These are phyloP conservation scores for Progne subis DNA, from an alignment of 2,113 vertebrate genomes.

Conservation along the genomic window DNA sequence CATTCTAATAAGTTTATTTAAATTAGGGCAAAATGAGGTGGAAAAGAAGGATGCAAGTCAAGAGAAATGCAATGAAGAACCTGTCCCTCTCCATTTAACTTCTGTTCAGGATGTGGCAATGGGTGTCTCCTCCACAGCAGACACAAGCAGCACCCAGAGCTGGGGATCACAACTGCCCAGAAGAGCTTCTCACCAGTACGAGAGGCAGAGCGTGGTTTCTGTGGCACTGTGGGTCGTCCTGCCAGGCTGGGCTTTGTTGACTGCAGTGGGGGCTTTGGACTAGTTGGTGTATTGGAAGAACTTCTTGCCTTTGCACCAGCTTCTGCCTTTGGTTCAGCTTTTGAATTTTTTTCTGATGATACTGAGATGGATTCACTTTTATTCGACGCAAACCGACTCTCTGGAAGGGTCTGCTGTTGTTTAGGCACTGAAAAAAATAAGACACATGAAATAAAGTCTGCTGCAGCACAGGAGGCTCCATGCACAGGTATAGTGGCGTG, in stretches of 20 bases:
- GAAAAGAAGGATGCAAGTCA: neutral
- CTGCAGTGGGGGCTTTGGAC: constrained; percentile 85
- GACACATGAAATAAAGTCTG: neutral
- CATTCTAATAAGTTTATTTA: neutral
- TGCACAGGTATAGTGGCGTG: neutral
- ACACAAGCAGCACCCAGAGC: neutral
- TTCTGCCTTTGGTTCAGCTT: constrained; percentile 82
- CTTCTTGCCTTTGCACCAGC: constrained; percentile 72
- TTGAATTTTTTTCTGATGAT: constrained; percentile 78
- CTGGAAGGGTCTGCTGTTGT: constrained; percentile 71
- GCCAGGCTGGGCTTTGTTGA: constrained; percentile 82
- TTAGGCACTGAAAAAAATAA: constrained; percentile 69
- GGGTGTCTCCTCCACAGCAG: neutral
- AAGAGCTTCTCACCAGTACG: constrained; percentile 79
- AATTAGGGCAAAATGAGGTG: neutral
- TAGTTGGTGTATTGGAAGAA: constrained; percentile 73
- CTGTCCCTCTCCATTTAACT: neutral
- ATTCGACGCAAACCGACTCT: constrained; percentile 71
- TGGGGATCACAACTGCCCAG: neutral
- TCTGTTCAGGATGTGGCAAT: neutral
- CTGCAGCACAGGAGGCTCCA: neutral
- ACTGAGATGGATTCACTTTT: constrained; percentile 68
- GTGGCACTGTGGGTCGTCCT: constrained; percentile 85
- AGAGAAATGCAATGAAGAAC: neutral
- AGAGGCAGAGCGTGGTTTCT: constrained; percentile 85